Evolutionary conservation across 2,888 invertebrate genomes (phyloP).

Genomic region (Pemphredon lugubris): DNA sequence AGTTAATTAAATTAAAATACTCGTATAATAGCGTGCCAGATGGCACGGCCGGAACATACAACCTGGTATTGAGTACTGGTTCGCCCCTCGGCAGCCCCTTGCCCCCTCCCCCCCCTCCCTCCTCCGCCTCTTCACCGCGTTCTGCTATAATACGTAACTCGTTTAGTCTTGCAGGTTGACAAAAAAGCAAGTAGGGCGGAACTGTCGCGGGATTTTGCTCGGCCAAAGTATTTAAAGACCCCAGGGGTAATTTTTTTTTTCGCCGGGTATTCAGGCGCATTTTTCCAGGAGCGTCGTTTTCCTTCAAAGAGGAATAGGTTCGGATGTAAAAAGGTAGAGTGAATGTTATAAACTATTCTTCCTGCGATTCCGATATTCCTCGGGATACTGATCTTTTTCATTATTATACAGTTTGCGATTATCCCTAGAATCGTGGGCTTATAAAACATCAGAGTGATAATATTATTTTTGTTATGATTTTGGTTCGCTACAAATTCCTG

Average conservation of each 20-base stretch:
- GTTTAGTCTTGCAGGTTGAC: constrained; percentile 79
- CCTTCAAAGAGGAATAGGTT: background rate
- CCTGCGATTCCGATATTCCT: too few relatives aligned
- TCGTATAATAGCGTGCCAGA: constrained; percentile 80
- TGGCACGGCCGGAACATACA: constrained; percentile 77
- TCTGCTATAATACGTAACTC: constrained; percentile 79
- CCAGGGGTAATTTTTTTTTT: constrained; percentile 61
- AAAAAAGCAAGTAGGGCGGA: constrained; percentile 69
- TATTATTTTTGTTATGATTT: too few relatives aligned
- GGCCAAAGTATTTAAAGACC: constrained; percentile 72
- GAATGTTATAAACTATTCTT: too few relatives aligned
- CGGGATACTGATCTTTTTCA: too few relatives aligned
- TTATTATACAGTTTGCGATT: too few relatives aligned
- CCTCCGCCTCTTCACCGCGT: too few relatives aligned
- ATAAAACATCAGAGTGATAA: too few relatives aligned
- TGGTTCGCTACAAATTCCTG: too few relatives aligned
- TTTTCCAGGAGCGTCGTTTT: background rate
- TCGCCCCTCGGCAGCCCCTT: constrained; percentile 55
- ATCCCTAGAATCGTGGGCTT: too few relatives aligned
- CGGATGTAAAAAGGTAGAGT: too few relatives aligned
- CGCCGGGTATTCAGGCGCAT: background rate
- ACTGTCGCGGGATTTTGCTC: constrained; percentile 67
- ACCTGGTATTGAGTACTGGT: constrained; percentile 73
- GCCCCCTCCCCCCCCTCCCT: constrained; percentile 30
- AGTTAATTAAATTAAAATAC: constrained; percentile 81